A percentile compares a stretch with the other conserved stretches of the same genome.
Conservation (phyloP, 2,888 invertebrate genomes). For the Syrphus vitripennis region DNA sequence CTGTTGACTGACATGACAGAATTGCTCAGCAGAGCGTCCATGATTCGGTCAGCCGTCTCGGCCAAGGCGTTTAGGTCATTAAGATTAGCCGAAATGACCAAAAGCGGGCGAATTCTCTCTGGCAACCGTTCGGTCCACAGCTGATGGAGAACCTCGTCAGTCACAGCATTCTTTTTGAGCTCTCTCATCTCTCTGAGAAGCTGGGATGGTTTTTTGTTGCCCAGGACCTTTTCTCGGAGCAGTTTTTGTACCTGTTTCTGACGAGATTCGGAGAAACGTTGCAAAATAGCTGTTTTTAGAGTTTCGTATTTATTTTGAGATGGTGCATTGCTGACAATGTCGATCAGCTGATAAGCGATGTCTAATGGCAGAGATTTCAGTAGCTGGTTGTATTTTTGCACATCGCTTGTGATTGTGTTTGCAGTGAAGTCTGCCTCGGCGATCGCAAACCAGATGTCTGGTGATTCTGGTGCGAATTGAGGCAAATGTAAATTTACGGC, state of each 20-base stretch:
- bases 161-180: neutral
- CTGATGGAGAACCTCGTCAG: neutral
- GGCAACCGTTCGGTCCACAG: neutral
- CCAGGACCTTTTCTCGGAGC: no score
- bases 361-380: no score
- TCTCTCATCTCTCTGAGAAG: neutral
- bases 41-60: neutral
- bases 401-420: neutral
- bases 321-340: no score
- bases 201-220: no score
- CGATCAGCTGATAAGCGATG: no score
- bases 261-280: no score
- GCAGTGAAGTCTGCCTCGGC: neutral
- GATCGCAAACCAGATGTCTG: neutral
- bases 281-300: no score
- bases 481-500: no score
- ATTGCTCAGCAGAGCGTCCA: neutral
- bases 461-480: no score
- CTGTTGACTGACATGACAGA: neutral
- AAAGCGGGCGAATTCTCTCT: neutral
- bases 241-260: no score
- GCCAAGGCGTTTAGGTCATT: neutral
- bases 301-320: no score
- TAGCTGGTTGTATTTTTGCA: no score
- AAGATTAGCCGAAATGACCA: neutral